Conservation (phyloP, 2,113 vertebrate species). For the Labeo catla region DNA sequence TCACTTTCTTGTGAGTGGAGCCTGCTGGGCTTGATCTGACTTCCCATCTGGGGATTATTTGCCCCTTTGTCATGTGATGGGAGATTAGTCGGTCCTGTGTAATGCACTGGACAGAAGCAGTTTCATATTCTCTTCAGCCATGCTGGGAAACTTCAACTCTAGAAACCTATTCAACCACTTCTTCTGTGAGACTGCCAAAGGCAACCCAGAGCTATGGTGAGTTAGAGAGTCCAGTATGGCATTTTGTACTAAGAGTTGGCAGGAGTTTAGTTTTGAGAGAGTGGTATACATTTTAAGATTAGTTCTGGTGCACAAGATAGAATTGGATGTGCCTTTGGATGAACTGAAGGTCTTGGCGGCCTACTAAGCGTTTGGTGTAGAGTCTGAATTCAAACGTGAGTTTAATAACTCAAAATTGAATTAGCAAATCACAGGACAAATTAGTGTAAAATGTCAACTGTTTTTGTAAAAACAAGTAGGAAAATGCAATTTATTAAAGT, state of each 20-base stretch:
- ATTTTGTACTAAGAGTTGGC: conserved; percentile 23
- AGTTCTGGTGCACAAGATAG: conserved; percentile 15
- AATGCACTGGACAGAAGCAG: conserved; percentile 68
- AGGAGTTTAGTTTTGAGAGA: conserved; percentile 8
- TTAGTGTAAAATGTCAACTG: not conserved
- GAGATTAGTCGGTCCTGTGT: conserved; percentile 75
- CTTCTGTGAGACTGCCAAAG: conserved; percentile 79
- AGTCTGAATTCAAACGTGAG: conserved; percentile 31
- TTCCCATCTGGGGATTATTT: conserved; percentile 70
- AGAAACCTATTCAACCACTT: conserved; percentile 79
- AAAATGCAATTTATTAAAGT: not conserved
- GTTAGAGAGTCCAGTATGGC: conserved; percentile 51
- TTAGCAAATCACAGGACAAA: conserved; percentile 10
- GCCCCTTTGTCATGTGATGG: conserved; percentile 76
- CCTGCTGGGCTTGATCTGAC: conserved; percentile 57
- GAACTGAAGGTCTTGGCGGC: conserved; percentile 47
- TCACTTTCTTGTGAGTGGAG: conserved; percentile 58
- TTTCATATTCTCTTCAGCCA: conserved; percentile 69
- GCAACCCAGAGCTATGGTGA: conserved; percentile 79
- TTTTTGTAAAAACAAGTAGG: not conserved
- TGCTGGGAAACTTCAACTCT: conserved; percentile 81
- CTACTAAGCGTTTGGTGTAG: conserved; percentile 27
- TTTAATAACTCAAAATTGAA: conserved; percentile 13
- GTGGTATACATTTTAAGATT: conserved; percentile 15
- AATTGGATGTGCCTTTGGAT: conserved; percentile 19